Base-by-base conservation (phyloP, 2,113 vertebrate genomes). In the Poecile atricapillus region DNA sequence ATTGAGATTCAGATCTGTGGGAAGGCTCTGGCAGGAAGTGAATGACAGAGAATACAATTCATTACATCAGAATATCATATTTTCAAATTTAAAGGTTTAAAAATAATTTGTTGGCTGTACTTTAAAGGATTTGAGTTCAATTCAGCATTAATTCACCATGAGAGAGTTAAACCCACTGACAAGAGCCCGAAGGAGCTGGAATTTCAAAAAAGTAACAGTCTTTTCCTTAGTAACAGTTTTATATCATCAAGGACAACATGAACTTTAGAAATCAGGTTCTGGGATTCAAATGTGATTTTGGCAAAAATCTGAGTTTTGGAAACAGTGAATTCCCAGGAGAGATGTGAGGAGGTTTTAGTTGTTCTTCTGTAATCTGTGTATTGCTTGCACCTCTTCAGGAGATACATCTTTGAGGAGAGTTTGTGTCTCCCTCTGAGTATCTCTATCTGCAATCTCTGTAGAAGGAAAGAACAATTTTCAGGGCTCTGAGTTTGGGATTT, bases 51-150 rank as follows among this genome's bases (percentile, higher is more conserved):
- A 83, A 62, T 77, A 53, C 9, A 43, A 13, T 30, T 89, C 0
- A 0, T 87, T 91, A 83, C 3, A 1, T 39, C 70, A 47, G 43
- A 68, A 64, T 65, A 50, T 41, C 0, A 0, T 68, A 8, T 81
- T 89, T 92, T 87, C 55, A 71, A 47, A 84, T 64, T 17, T 46
- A 75, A 91, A 52, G 39, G 15, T 70, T 88, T 77, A 14, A 37
- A 83, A 83, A 41, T 12, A 47, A 7, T 80, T 60, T n/a, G 13
- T 67, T 79, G 10, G 21, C 43, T 84, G 28, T 70, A 60, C 56
- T 35, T 71, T n/a, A 69, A 24, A 87, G 22, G 12, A 59, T 71
- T 87, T 83, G 20, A 80, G 7, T 75, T 91, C n/a, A 56, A 2
- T 78, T 86, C 23, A 69, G 25, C 82, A 79, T 49, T 13, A 83